Conservation (phyloP, 1,140 invertebrate genomes). For the Campoletis sonorensis region DNA sequence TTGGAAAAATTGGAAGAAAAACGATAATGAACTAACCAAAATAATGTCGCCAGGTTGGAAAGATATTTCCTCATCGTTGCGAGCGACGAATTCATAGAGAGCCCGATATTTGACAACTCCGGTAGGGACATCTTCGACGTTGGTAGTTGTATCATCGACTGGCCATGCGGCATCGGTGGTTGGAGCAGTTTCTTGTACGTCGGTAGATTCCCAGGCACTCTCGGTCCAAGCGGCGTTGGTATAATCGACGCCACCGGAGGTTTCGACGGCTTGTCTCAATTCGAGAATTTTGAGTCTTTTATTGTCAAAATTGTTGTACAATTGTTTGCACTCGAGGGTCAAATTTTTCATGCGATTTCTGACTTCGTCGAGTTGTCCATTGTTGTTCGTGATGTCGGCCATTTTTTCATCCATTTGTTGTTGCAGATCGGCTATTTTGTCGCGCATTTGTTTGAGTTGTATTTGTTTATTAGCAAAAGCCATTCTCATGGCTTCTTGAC, state of each 20-base stretch:
- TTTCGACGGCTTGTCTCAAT: constrained; percentile 55
- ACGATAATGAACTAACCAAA: constrained; percentile 77
- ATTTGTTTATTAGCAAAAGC: constrained; percentile 89
- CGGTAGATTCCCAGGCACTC: constrained; percentile 63
- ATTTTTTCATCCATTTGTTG: constrained; percentile 87
- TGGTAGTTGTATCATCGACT: constrained; percentile 69
- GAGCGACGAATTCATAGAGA: constrained; percentile 94
- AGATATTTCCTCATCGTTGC: constrained; percentile 95
- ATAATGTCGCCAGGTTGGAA: constrained; percentile 97
- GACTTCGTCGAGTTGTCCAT: constrained; percentile 84
- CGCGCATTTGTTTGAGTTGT: constrained; percentile 89
- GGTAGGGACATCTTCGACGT: constrained; percentile 68
- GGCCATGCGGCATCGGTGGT: constrained; percentile 75
- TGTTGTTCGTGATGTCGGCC: constrained; percentile 90
- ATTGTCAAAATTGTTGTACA: constrained; percentile 79
- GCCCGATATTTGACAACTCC: constrained; percentile 89
- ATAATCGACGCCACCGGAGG: constrained; percentile 55
- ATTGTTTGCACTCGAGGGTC: constrained; percentile 78
- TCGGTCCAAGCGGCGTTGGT: constrained; percentile 62
- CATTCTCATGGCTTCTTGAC: constrained; percentile 81
- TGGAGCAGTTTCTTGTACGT: constrained; percentile 71
- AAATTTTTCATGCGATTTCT: constrained; percentile 80
- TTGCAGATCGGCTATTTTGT: constrained; percentile 82
- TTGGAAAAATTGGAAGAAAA: too few relatives aligned
- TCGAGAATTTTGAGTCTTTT: constrained; percentile 76